Evolutionary conservation across 2,888 invertebrate genomes (phyloP).

Genomic region (Cantharis rustica): DNA sequence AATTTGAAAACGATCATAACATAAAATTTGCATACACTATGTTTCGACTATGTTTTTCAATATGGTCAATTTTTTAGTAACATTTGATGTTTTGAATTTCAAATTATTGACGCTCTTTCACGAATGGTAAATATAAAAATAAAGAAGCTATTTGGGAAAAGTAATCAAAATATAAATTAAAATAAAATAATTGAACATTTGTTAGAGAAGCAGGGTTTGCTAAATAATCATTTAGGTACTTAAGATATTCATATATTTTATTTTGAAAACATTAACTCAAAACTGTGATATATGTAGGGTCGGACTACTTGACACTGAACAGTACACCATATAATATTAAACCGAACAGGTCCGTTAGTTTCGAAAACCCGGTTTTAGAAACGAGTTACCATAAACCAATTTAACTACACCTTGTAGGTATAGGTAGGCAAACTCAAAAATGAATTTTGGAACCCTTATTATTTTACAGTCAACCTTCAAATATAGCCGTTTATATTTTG

Average conservation of each 20-base stretch:
- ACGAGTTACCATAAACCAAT: conserved; percentile 4
- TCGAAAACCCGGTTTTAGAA: conserved; percentile 2
- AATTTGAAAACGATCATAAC: too few relatives aligned
- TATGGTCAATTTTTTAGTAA: too few relatives aligned
- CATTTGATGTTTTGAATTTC: too few relatives aligned
- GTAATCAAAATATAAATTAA: neutral
- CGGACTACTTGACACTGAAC: neutral
- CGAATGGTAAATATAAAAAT: neutral
- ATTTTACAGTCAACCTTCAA: neutral
- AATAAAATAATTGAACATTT: neutral
- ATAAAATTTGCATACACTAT: too few relatives aligned
- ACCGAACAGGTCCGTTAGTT: conserved; percentile 3
- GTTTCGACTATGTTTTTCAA: too few relatives aligned
- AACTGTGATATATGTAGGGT: conserved; percentile 3
- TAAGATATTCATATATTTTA: neutral
- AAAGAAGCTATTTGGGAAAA: neutral
- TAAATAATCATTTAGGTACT: neutral
- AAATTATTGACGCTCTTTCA: neutral
- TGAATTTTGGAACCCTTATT: neutral
- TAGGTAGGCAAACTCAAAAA: conserved; percentile 2
- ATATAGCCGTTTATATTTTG: neutral
- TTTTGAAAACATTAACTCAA: neutral
- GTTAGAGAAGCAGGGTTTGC: neutral
- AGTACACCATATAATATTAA: neutral
- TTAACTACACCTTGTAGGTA: conserved; percentile 1